Evolutionary conservation across 2,888 invertebrate genomes (phyloP).

Genomic region (Aricia artaxerxes): DNA sequence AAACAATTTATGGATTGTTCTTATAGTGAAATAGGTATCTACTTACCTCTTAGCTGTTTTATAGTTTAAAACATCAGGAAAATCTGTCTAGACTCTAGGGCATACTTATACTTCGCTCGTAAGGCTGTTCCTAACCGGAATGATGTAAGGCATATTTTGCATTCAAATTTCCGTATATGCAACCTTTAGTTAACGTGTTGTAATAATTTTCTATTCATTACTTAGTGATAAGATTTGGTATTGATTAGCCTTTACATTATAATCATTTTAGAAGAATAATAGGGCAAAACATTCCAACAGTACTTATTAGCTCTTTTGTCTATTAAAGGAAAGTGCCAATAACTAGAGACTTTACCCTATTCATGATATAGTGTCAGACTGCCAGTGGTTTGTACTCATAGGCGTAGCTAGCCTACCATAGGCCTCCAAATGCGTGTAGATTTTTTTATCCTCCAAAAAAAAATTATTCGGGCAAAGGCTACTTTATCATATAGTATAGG

Average conservation of each 20-base stretch:
- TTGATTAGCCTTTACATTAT: not conserved
- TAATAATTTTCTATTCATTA: not conserved
- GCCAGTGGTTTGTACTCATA: not conserved
- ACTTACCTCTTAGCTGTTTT: not conserved
- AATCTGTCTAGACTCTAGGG: not conserved
- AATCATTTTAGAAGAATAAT: not conserved
- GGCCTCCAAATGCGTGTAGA: too few species aligned
- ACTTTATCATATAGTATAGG: too few species aligned
- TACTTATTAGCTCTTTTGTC: not conserved
- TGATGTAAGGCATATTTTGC: not conserved
- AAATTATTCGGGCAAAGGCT: not conserved
- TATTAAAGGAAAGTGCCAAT: not conserved
- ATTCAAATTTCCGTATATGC: not conserved
- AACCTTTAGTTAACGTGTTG: not conserved
- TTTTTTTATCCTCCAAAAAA: too few species aligned
- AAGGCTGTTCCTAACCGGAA: not conserved
- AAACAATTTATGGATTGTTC: not conserved
- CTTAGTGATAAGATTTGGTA: not conserved
- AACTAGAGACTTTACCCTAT: not conserved
- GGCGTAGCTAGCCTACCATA: not conserved
- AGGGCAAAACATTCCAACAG: not conserved
- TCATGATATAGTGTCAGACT: not conserved
- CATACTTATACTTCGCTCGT: not conserved
- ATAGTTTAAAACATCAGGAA: not conserved
- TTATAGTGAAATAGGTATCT: not conserved